Base-by-base conservation (phyloP, 2,113 vertebrate genomes). In the Siphamia tubifer region DNA sequence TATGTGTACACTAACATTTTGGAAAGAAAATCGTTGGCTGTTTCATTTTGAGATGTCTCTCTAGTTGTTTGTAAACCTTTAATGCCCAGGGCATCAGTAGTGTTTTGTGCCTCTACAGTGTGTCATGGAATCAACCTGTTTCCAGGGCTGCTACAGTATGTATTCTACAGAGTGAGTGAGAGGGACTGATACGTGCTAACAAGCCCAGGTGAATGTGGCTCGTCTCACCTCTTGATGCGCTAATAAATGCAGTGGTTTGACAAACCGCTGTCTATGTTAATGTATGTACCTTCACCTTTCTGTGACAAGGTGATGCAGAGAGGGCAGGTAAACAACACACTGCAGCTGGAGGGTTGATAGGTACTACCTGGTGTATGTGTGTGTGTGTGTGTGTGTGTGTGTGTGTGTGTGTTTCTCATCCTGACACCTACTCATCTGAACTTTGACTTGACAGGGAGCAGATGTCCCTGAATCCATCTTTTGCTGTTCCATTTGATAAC, bases 181-280 rank as follows among this genome's bases (percentile, higher is more conserved):
- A 65, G 61, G 68, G 60, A 67, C 44, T 69, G 77, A 78, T 56
- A 86, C 77, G 76, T 93, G 82, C 85, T 89, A 91, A 91, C 82
- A 83, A 95, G 75, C 90, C 87, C 83, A 93, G 82, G 91, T 91
- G 93, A 90, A 84, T 42, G 45, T 36, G 49, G 69, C 68, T 88
- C 36, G 69, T 85, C 82, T 94, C 94, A 94, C 92, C 90, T 95
- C 81, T 63, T 74, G 74, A 90, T 66, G 79, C 88, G 94, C 85
- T 96, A 97, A 96, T 94, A 85, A 92, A 96, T 98, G 93, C 94
- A 91, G 94, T 69, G 94, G 92, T 90, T 96, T 92, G 85, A 94
- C 94, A 89, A 85, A 93, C 89, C 76, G 87, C 90, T 92, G 82
- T 85, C 89, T 81, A 87, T 90, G 94, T 86, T 96, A 96, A 96